Conservation (phyloP, 2,113 vertebrate species). For the Pantherophis guttatus region DNA sequence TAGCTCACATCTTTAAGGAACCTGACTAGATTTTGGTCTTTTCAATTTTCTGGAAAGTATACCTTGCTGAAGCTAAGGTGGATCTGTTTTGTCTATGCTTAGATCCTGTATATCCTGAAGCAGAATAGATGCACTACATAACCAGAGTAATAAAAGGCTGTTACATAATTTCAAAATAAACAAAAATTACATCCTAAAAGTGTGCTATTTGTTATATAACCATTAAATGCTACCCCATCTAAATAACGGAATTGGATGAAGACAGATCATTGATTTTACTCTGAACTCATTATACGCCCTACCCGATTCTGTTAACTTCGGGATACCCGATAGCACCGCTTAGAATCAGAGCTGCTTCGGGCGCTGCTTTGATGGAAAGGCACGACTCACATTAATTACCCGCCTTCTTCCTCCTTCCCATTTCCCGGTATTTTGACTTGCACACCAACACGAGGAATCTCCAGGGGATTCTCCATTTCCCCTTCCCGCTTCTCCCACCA, state of each 20-base stretch:
- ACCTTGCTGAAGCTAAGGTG: background rate
- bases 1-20: background rate
- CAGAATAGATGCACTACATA: background rate
- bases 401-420: background rate
- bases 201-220: background rate
- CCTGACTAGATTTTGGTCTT: background rate
- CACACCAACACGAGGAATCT: background rate
- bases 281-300: background rate
- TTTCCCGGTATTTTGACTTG: background rate
- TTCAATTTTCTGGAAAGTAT: background rate
- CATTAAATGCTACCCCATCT: background rate
- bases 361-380: background rate
- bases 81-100: background rate
- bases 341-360: background rate
- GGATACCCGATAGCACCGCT: background rate
- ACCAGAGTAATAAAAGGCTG: background rate
- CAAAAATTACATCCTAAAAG: background rate
- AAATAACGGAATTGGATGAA: background rate
- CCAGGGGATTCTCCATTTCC: background rate
- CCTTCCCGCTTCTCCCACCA: conserved; percentile 22
- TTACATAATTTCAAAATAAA: background rate
- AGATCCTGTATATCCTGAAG: background rate
- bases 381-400: background rate
- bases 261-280: background rate
- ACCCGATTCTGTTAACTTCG: background rate